Evolutionary conservation across 2,888 invertebrate species (phyloP), one percentile per base, ranked within the genome.

Genomic region (Volucella inflata): DNA sequence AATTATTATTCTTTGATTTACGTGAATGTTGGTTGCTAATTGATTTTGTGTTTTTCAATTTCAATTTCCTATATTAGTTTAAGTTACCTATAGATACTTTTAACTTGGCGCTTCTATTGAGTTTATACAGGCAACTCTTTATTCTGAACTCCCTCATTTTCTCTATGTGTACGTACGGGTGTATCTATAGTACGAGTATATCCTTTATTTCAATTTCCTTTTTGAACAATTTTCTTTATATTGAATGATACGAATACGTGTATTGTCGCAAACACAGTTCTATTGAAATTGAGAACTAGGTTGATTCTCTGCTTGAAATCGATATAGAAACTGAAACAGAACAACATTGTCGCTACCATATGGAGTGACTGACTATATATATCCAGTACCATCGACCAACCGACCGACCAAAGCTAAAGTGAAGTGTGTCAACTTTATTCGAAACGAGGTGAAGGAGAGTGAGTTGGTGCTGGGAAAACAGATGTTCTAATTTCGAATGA

Each of bases 401-500:
- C 30, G 30, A 30, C 30, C 30, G 30, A 30, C 30, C 30, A 30
- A 1, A 30, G 30, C 30, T 30, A 6, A 21, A 50, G 38, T 51
- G 67, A 38, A 59, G 59, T 68, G 60, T 60, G 77, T 60, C 68
- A 77, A 46, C 53, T 67, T 36, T 42, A 30, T 55, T 46, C 55
- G 21, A 12, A 44, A 44, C 16, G 55, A 30, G 42, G 46, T 12
- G 48, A 8, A 21, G 2, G 21, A n/a, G 12, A 11, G 40, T 17
- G 16, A 21, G 30, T 42, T 57, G 42, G n/a, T 51, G 16, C n/a
- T 38, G 40, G 70, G 70, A 80, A 80, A 75, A 84, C 80, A 84
- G 80, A 80, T 84, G 84, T 84, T 84, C 84, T 84, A 84, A 84
- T 84, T 84, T 76, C 71, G 84, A 84, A 84, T 84, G 59, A 84